These are phyloP conservation scores for Morelia viridis DNA, from an alignment of 2,797 vertebrate genomes.

Conservation along the genomic window DNA sequence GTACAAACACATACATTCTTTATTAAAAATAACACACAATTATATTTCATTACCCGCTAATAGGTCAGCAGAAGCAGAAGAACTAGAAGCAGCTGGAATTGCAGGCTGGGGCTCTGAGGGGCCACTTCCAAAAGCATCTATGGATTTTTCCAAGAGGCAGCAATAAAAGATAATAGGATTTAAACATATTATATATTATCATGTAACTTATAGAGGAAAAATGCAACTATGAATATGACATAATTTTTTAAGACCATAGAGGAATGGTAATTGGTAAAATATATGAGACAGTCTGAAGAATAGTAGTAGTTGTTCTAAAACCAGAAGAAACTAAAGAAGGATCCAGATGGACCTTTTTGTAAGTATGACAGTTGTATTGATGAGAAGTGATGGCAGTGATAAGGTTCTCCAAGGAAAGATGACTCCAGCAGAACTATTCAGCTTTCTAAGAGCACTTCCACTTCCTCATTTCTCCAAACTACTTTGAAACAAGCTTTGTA, in stretches of 20 bases:
- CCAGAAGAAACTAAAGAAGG: background rate
- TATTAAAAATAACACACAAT: background rate
- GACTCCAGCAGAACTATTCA: background rate
- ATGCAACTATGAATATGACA: conserved; percentile 38
- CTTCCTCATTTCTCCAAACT: background rate
- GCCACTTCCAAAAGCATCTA: conserved; percentile 90
- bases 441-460: background rate
- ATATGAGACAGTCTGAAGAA: conserved; percentile 4
- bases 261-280: background rate
- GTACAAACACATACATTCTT: background rate
- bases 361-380: background rate
- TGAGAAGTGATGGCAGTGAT: background rate
- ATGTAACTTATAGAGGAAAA: conserved; percentile 20
- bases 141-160: conserved; percentile 72
- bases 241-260: conserved; percentile 13
- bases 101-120: conserved; percentile 79
- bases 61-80: conserved; percentile 86
- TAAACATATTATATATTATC: conserved; percentile 35
- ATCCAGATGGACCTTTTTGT: background rate
- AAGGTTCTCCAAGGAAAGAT: background rate
- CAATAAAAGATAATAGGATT: conserved; percentile 69
- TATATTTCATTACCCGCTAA: conserved; percentile 85
- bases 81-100: conserved; percentile 80
- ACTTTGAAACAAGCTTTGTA: background rate
- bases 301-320: background rate